These are phyloP conservation scores for Grantiella picta DNA, from an alignment of 2,113 vertebrate genomes.

Conservation along the genomic window DNA sequence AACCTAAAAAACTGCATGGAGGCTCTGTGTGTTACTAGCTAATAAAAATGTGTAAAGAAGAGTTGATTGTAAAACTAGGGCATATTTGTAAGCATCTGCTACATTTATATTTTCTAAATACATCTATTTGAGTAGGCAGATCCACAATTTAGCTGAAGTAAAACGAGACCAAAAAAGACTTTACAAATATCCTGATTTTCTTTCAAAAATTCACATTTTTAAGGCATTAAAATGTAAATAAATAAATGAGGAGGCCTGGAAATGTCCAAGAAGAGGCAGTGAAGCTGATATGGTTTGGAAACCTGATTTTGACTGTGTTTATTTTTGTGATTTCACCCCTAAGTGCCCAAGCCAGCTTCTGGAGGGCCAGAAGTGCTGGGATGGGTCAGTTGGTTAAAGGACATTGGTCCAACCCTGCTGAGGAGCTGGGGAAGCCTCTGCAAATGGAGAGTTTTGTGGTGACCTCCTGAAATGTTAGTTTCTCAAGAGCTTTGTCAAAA, in stretches of 20 bases:
- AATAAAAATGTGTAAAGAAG: conserved; percentile 4
- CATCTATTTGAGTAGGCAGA: not conserved
- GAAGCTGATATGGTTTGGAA: not conserved
- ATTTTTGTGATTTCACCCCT: not conserved
- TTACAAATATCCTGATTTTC: not conserved
- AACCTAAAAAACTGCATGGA: not conserved
- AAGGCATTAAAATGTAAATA: not conserved
- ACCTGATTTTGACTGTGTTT: not conserved
- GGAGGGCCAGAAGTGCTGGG: not conserved
- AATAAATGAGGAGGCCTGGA: not conserved
- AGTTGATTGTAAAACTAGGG: not conserved
- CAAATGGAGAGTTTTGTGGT: not conserved
- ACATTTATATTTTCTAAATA: not conserved
- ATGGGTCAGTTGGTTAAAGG: not conserved
- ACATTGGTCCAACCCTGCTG: not conserved
- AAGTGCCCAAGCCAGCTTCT: not conserved
- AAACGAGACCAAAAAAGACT: not conserved
- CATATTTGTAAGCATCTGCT: not conserved
- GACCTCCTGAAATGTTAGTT: not conserved
- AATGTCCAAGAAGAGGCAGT: not conserved
- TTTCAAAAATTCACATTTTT: not conserved
- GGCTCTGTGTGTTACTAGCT: not conserved
- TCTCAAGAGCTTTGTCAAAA: not conserved
- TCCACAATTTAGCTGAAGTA: not conserved
- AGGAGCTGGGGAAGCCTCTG: not conserved